Base-by-base conservation (phyloP, 2,113 vertebrate species). In the Polypterus bichir region DNA sequence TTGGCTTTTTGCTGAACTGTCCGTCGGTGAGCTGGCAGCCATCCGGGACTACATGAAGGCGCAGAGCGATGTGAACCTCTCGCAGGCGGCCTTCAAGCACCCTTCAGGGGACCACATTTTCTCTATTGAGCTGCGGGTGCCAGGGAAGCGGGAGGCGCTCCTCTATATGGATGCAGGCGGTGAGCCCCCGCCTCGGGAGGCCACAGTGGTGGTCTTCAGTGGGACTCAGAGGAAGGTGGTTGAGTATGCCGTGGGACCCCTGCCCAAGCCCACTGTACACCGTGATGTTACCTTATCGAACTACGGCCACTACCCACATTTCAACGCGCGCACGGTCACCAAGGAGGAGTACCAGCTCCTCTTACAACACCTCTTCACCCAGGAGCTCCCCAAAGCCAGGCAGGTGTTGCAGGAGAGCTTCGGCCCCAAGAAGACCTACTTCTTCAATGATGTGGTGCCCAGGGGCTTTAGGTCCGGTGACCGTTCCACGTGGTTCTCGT, bases 161-260 rank as follows among this genome's bases (percentile, higher is more conserved):
- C 65, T 54, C 1, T 88, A 88, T 71, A 69, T 95, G 75, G 88
- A 92, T 4, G 6, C 2, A 0, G 73, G 66, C 0, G 73, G 66
- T 0, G 3, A 59, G 1, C 77, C 75, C 1, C 92, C 91, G 0
- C 1, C 1, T 2, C 78, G 86, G 3, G 81, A 89, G 62, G 93
- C 91, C 0, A 80, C 81, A 45, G 91, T 77, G 1, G 87, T 94
- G 66, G 77, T 95, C 11, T 86, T 90, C 73, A 73, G 83, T 48
- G 92, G 93, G 0, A 44, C 68, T 3, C 60, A 54, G 2, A 47
- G 71, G 0, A 49, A 73, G 6, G 68, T 94, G 65, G 91, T 73
- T 4, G 91, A 97, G 75, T 91, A 87, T 8, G 72, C 84, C 48
- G 90, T 94, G 74, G 85, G 92, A 3, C 89, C 87, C 0, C 77